These are phyloP conservation scores for Sarcophaga variegata DNA, from an alignment of 2,888 invertebrate species.

Conservation along the genomic window DNA sequence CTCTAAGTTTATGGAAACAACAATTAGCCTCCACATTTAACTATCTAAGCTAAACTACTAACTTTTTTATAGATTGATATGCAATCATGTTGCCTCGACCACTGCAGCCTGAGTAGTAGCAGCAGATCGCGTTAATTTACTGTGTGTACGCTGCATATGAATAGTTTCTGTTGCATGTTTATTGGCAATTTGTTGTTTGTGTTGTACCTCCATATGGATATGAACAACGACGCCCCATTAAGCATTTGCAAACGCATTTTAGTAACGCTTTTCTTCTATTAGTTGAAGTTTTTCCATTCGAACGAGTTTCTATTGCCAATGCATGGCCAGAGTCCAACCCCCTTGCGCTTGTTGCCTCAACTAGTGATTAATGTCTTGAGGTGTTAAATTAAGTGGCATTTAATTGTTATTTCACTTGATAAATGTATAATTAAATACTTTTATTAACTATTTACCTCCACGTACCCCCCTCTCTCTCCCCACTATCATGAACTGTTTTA, in stretches of 20 bases:
- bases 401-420: conserved; percentile 62
- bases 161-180: conserved; percentile 65
- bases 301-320: conserved; percentile 42
- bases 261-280: conserved; percentile 9
- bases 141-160: background rate
- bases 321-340: background rate
- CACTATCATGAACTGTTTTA: too few relatives aligned
- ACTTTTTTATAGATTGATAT: conserved; percentile 15
- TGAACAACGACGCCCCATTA: conserved; percentile 59
- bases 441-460: background rate
- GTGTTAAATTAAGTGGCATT: conserved; percentile 66
- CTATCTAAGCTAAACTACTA: conserved; percentile 27
- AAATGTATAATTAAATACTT: conserved; percentile 60
- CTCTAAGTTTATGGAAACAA: background rate
- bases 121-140: conserved; percentile 57
- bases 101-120: background rate
- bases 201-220: conserved; percentile 23
- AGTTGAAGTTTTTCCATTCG: conserved; percentile 8
- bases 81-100: too few relatives aligned
- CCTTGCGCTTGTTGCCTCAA: background rate
- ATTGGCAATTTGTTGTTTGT: conserved; percentile 59
- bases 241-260: conserved; percentile 45
- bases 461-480: too few relatives aligned
- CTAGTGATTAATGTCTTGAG: conserved; percentile 59
- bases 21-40: conserved; percentile 19